A percentile compares a stretch with the other conserved stretches of the same genome.
These are phyloP conservation scores for Enhydra lutris DNA, from an alignment of 2,113 vertebrate species.

Conservation along the genomic window DNA sequence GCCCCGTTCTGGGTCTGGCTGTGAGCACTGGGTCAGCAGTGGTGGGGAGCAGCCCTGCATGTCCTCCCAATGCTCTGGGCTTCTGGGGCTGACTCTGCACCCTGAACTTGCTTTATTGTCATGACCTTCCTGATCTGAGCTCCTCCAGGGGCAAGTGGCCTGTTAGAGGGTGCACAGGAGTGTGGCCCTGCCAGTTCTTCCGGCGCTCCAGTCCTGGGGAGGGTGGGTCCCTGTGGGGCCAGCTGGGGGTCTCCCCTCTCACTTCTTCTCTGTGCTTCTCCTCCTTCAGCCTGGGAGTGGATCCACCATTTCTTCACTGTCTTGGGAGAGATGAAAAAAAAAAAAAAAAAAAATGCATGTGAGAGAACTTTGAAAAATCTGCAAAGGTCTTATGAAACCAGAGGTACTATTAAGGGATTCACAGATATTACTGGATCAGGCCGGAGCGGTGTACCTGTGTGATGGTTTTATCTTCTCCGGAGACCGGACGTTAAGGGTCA, in stretches of 20 bases:
- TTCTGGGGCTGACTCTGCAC: background rate
- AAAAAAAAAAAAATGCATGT: background rate
- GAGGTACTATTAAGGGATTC: background rate
- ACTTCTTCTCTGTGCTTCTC: background rate
- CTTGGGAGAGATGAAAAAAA: background rate
- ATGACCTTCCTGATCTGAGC: background rate
- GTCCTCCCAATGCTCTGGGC: background rate
- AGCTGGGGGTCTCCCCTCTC: background rate
- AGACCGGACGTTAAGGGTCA: background rate
- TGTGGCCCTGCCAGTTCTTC: accelerated
- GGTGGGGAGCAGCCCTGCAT: background rate
- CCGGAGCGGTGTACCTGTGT: background rate
- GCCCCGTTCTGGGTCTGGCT: background rate
- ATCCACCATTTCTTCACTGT: background rate
- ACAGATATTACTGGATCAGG: background rate
- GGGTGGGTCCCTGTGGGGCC: no score
- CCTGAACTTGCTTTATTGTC: background rate
- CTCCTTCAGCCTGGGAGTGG: background rate
- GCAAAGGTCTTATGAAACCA: background rate
- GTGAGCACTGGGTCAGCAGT: background rate
- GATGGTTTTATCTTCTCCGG: background rate
- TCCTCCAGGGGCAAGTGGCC: background rate
- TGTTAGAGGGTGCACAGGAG: background rate
- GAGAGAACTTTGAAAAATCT: slow-evolving; percentile 13
- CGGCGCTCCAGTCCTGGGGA: accelerated